Conservation (phyloP, 2,888 invertebrate genomes). For the Spodoptera picta region DNA sequence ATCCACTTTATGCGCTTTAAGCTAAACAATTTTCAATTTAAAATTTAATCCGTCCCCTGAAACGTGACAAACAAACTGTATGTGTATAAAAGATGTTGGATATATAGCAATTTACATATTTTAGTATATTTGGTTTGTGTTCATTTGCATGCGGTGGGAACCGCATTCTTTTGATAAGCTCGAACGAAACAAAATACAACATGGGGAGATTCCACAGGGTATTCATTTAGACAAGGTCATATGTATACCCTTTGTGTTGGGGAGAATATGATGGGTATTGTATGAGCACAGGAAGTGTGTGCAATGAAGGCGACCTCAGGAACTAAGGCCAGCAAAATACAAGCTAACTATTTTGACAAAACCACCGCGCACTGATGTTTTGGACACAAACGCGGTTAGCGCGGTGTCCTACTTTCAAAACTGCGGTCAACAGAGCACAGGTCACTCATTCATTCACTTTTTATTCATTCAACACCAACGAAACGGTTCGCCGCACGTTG, state of each 20-base stretch:
- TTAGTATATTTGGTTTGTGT: slow-evolving; percentile 44
- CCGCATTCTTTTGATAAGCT: slow-evolving; percentile 39
- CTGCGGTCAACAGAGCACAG: slow-evolving; percentile 71
- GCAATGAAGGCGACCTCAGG: slow-evolving; percentile 39
- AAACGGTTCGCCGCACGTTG: slow-evolving; percentile 32
- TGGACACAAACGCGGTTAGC: slow-evolving; percentile 55
- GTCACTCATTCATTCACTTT: slow-evolving; percentile 66
- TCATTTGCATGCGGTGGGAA: slow-evolving; percentile 52
- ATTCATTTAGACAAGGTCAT: slow-evolving; percentile 31
- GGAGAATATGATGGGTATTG: slow-evolving; percentile 39
- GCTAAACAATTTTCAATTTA: slow-evolving; percentile 55
- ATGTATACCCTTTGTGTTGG: slow-evolving; percentile 18
- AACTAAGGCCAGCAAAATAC: slow-evolving; percentile 34
- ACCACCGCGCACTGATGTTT: slow-evolving; percentile 44
- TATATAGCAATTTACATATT: slow-evolving; percentile 45
- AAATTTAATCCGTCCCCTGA: slow-evolving; percentile 45
- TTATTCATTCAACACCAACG: slow-evolving; percentile 53
- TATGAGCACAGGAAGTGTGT: slow-evolving; percentile 51
- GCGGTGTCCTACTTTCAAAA: slow-evolving; percentile 75
- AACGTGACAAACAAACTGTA: slow-evolving; percentile 52
- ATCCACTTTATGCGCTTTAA: slow-evolving; percentile 49
- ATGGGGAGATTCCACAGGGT: slow-evolving; percentile 27
- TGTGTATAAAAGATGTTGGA: slow-evolving; percentile 21
- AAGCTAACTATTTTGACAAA: slow-evolving; percentile 46
- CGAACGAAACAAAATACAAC: slow-evolving; percentile 44